Conservation (phyloP, 2,888 invertebrate genomes). For the Zaprionus lineosus region DNA sequence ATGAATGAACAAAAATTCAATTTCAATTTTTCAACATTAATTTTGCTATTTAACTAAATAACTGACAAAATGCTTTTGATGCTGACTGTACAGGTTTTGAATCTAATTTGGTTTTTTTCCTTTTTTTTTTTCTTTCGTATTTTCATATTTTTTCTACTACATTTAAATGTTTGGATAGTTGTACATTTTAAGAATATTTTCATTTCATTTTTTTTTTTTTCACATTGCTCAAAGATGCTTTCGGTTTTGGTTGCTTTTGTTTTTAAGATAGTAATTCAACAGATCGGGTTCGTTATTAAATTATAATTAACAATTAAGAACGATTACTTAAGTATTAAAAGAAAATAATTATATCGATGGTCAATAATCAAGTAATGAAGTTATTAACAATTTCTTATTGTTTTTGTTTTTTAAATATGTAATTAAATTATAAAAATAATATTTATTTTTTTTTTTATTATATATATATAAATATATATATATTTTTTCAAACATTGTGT, state of each 20-base stretch:
- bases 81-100: constrained; percentile 78
- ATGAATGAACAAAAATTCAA: constrained; percentile 67
- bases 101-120: constrained; percentile 44
- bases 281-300: constrained; percentile 53
- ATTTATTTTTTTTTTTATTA: constrained; percentile 26
- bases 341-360: constrained; percentile 50
- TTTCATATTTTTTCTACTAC: constrained; percentile 13
- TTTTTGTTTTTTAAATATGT: constrained; percentile 29
- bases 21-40: constrained; percentile 44
- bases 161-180: constrained; percentile 44
- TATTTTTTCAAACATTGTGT: constrained; percentile 82
- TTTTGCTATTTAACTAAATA: constrained; percentile 71
- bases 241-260: constrained; percentile 47
- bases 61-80: constrained; percentile 84
- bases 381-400: constrained; percentile 65
- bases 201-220: constrained; percentile 33
- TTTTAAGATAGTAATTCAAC: constrained; percentile 49
- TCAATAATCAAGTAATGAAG: constrained; percentile 61
- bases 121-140: constrained; percentile 13
- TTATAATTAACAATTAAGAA: constrained; percentile 71
- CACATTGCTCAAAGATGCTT: constrained; percentile 32
- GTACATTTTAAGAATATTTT: constrained; percentile 40
- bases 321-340: constrained; percentile 70
- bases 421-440: constrained; percentile 32
- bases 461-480: constrained; percentile 37